Conservation (phyloP, 2,888 invertebrate genomes). For the Eilema sororculum region DNA sequence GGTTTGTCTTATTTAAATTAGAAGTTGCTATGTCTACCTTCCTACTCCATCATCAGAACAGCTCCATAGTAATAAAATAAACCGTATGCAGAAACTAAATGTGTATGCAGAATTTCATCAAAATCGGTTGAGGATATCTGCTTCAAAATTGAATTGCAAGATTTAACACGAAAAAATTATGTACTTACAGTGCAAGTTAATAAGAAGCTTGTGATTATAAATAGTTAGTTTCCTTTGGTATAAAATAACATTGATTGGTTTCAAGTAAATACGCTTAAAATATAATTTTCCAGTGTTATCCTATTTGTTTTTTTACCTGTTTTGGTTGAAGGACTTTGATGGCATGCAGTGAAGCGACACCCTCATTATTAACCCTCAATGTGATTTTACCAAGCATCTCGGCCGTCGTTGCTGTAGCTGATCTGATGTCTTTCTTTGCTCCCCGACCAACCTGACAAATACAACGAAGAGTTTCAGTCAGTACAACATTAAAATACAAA, state of each 20-base stretch:
- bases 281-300: background rate
- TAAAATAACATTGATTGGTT: background rate
- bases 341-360: conserved; percentile 93
- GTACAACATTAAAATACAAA: background rate
- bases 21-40: too few relatives aligned
- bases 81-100: too few relatives aligned
- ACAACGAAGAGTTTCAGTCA: background rate
- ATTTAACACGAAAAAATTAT: too few relatives aligned
- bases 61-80: too few relatives aligned
- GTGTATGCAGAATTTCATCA: too few relatives aligned
- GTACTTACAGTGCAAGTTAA: too few relatives aligned
- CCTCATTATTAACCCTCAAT: conserved; percentile 92
- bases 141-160: too few relatives aligned
- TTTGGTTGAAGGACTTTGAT: conserved; percentile 95
- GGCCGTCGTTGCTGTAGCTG: conserved; percentile 95
- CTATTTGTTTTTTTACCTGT: conserved; percentile 86
- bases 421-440: conserved; percentile 93
- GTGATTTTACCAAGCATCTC: conserved; percentile 94
- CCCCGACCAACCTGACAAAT: conserved; percentile 90
- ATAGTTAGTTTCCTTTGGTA: background rate
- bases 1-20: too few relatives aligned
- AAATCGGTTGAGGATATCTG: too few relatives aligned
- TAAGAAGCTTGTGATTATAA: background rate
- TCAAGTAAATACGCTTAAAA: background rate
- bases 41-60: too few relatives aligned